Base-by-base conservation (phyloP, 2,113 vertebrate species). In the Nipponia nippon region DNA sequence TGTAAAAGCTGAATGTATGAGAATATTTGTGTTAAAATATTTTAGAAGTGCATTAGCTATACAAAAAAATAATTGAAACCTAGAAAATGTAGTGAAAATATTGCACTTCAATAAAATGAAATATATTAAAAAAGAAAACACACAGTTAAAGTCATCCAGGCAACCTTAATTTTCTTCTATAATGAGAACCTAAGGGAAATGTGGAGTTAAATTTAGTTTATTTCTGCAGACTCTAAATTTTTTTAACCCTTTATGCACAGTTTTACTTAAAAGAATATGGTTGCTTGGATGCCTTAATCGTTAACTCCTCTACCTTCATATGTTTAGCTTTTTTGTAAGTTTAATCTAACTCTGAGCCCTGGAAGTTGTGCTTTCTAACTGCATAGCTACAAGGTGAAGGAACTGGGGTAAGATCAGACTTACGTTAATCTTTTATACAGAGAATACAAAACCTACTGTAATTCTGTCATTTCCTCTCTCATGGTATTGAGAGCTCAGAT, bases 111-210 rank as follows among this genome's bases (percentile, higher is more conserved):
- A 42, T 94, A 61, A 95, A 83, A 73, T 70, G 19, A 92, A 88
- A 58, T 71, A 30, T 53, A 83, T 81, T 92, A 50, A 83, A 80
- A 95, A 88, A 83, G 61, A 87, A 85, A 93, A 50, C n/a, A 61
- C 12, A 11, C 1, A 1, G 49, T 89, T 93, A 66, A 95, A 91
- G 34, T 49, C 12, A 65, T 93, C 49, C 69, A 93, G 78, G 56
- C 42, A 96, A 76, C 34, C 56, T 83, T 89, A 61, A 81, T 94
- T 93, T 94, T 92, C 44, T 89, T 87, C 66, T 84, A 1, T 94
- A 90, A 94, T 87, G 80, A 96, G 75, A 96, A 96, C 80, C 59
- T 95, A 72, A 79, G 83, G 83, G 85, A 92, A 92, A 94, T 71
- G 42, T 69, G 69, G 36, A 84, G 82, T 96, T 95, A 82, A 92